Percentiles rank a stretch among this genome's conserved stretches.
Conservation (phyloP, 1,140 invertebrate species). For the Ostrea edulis region DNA sequence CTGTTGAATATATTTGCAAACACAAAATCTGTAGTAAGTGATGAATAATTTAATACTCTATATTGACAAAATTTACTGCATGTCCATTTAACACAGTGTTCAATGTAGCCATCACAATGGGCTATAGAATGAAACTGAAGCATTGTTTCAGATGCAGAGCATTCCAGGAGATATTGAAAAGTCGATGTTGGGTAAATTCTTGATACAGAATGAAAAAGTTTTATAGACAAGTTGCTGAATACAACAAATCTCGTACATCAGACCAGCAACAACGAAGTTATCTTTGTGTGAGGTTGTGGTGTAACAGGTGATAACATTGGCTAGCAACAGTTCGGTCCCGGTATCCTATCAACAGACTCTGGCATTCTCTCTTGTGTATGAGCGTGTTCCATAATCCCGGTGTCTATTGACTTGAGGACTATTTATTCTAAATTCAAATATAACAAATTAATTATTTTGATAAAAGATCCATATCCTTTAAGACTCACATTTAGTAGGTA, state of each 20-base stretch:
- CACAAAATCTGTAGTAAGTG: not conserved
- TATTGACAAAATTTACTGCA: conserved; percentile 1
- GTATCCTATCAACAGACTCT: not conserved
- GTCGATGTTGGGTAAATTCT: not conserved
- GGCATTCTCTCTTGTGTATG: not conserved
- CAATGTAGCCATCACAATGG: not conserved
- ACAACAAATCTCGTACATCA: not conserved
- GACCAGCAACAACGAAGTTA: not conserved
- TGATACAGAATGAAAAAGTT: not conserved
- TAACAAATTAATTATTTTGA: conserved; percentile 36
- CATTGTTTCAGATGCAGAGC: not conserved
- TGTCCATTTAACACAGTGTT: not conserved
- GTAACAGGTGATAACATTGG: not conserved
- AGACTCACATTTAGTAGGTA: not conserved
- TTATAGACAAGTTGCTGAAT: not conserved
- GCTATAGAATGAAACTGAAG: not conserved
- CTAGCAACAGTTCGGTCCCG: not conserved
- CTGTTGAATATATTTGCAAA: not conserved
- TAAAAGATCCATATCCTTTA: not conserved
- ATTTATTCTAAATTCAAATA: conserved; percentile 35
- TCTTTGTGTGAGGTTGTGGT: not conserved
- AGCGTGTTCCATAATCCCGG: not conserved
- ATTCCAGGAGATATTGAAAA: not conserved
- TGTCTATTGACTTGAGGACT: conserved; percentile 26
- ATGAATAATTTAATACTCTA: conserved; percentile 8